Base-by-base conservation (phyloP, 1,140 invertebrate species). In the Drosophila funebris region DNA sequence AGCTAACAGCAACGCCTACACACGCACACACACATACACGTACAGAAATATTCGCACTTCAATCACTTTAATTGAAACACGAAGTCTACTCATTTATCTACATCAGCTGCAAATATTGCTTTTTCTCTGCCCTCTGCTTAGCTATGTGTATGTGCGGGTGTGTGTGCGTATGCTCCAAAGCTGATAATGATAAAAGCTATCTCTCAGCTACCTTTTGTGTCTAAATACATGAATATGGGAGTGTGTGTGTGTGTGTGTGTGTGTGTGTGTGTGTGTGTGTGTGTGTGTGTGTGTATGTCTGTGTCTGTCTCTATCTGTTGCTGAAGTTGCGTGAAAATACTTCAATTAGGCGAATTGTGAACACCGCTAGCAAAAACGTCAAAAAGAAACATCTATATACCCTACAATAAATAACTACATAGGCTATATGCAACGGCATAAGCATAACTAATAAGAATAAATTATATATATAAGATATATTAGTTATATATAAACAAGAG, bases 21-120 rank as follows among this genome's bases (percentile, higher is more conserved):
- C 37, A 67, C 1, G 20, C 7, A 36, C 3, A 50, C 13, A 24
- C 0, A 18, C 14, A 52, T 6, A 41, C 8, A 64, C 27, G 33
- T 4, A 43, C 7, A 53, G 24, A 36, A 9, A 37, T 46, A 56
- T 60, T 36, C 61, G 58, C 75, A 79, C 83, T 87, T 87, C 83
- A 87, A 87, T 87, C 83, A 87, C 83, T 87, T 87, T 87, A 87
- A 87, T 87, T 87, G 83, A 87, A 87, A 87, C 83, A 87, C 83
- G 83, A 87, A 87, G 75, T 87, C 83, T 87, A 88, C 83, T 81
- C 83, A 87, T 87, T 87, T 87, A 87, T 87, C 83, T 87, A 87
- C 84, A 87, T 87, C 83, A 87, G 75, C 83, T 73, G 85, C 84
- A 87, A 83, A 88, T 83, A 87, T 87, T 87, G 82, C 83, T 69